Base-by-base conservation (phyloP, 2,113 vertebrate genomes). In the Psophia crepitans region DNA sequence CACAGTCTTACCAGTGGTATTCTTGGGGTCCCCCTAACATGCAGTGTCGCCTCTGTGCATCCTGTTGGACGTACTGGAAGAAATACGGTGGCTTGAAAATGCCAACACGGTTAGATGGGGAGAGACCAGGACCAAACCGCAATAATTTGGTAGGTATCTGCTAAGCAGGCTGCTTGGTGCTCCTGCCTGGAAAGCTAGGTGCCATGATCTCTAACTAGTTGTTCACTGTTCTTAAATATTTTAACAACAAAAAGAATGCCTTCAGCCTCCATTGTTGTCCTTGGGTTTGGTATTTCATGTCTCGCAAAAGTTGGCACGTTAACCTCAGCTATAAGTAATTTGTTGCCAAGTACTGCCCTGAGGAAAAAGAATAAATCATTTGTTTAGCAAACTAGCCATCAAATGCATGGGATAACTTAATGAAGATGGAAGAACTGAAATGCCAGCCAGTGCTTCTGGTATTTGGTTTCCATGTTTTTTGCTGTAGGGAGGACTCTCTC, bases 61-160 rank as follows among this genome's bases (percentile, higher is more conserved):
- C 99, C 96, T 99, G 99, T 97, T 99, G 99, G 99, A 99, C 99
- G 13, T 99, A 99, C 98, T 99, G 99, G 99, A 99, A 99, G 98
- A 99, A 99, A 97, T 99, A 99, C n/a, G 99, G 99, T 86, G 99
- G 99, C 66, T 98, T 99, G 98, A 99, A 99, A 99, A 99, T 99
- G 99, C 99, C 99, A 96, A 99, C 99, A 35, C 98, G 99, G 78
- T 98, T 99, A 97, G 99, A 99, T 74, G 99, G 99, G 63, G 99
- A 99, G 97, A 97, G 99, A 90, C 99, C 99, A 2, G 99, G 99
- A 96, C 99, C 99, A 95, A 99, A 99, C 98, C 99, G 99, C 97
- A 99, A 97, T 96, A 99, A 97, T 97, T 97, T 99, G 99, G 99
- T 99, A 98, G 94, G 98, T 88, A 75, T 60, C 65, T 75, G 32